Evolutionary conservation across 2,797 vertebrate genomes (phyloP), one percentile per base, ranked within the genome.

Genomic region (Melanotaenia maccullochi): DNA sequence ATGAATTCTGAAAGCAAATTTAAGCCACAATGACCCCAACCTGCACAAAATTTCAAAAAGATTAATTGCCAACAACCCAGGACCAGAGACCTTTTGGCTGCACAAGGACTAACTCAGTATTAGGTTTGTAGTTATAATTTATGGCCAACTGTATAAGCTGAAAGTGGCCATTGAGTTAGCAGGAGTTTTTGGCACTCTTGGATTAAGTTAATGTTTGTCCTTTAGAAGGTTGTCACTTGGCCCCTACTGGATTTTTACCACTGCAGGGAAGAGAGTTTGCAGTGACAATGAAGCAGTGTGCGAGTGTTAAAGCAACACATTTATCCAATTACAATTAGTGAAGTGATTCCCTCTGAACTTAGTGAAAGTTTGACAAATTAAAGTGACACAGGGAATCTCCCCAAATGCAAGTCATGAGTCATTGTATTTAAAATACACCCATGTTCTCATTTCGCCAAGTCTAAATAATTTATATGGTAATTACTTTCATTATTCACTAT

Each of bases 341-440:
- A 56, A 8, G 6, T 2, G 3, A 60, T 52, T n/a, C 7, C 40
- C 36, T 80, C 59, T 33, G 54, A 62, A 56, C 13, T 20, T 11
- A 13, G 24, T 12, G 20, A 12, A 52, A 13, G 11, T 63, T 55
- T 68, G 47, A 82, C 3, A 11, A 54, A 30, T 47, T 52, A 60
- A 49, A 72, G 57, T 30, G 52, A 1, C 60, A 18, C 22, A 55
- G 3, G 24, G 30, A 75, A 28, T 22, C 18, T 32, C 44, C 30
- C 56, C 28, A 32, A 44, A 67, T 16, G 35, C n/a, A 32, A 25
- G 38, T 9, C 28, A n/a, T 36, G 33, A 35, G 8, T n/a, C 30
- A 12, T 5, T 30, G 42, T 35, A 18, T 51, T 16, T 9, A 9
- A 40, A 14, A 64, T 4, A 58, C 0, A 18, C 24, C 9, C 18